These are phyloP conservation scores for Heteromurus nitidus DNA, from an alignment of 2,888 invertebrate species.

Conservation along the genomic window DNA sequence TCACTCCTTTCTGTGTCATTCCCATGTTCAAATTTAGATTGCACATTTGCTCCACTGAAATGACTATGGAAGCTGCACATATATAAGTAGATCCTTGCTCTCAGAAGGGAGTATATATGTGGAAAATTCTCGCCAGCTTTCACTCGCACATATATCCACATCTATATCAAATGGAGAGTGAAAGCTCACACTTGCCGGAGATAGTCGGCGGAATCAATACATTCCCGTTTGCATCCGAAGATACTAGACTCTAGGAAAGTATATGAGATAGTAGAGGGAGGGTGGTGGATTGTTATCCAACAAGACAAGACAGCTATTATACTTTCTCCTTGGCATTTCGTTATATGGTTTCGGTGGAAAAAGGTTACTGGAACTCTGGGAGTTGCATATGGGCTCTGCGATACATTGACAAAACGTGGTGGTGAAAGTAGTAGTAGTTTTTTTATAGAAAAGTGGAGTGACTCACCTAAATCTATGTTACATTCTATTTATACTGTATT, in stretches of 20 bases:
- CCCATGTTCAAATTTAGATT: too few species aligned
- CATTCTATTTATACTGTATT: too few species aligned
- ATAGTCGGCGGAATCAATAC: conserved; percentile 46
- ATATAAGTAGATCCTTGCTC: too few species aligned
- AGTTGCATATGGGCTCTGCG: too few species aligned
- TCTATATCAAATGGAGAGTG: conserved; percentile 8
- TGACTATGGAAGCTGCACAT: background rate
- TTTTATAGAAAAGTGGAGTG: too few species aligned
- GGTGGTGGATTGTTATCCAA: background rate
- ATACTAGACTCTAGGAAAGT: too few species aligned
- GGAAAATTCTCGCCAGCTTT: background rate
- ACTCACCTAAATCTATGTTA: too few species aligned
- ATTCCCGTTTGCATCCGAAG: too few species aligned
- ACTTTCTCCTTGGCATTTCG: conserved; percentile 8
- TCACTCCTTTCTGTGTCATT: too few species aligned
- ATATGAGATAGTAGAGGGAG: background rate
- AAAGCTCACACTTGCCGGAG: conserved; percentile 32
- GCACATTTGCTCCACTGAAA: background rate
- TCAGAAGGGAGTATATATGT: too few species aligned
- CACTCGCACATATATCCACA: background rate
- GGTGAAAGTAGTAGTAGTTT: conserved; percentile 11
- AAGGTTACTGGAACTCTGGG: conserved; percentile 1
- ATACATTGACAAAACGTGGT: too few species aligned
- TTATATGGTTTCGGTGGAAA: conserved; percentile 1
- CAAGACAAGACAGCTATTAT: background rate